Percentiles rank a stretch among this genome's conserved stretches.
Evolutionary conservation across 2,797 vertebrate genomes (phyloP).

Genomic region (Brotula barbata): DNA sequence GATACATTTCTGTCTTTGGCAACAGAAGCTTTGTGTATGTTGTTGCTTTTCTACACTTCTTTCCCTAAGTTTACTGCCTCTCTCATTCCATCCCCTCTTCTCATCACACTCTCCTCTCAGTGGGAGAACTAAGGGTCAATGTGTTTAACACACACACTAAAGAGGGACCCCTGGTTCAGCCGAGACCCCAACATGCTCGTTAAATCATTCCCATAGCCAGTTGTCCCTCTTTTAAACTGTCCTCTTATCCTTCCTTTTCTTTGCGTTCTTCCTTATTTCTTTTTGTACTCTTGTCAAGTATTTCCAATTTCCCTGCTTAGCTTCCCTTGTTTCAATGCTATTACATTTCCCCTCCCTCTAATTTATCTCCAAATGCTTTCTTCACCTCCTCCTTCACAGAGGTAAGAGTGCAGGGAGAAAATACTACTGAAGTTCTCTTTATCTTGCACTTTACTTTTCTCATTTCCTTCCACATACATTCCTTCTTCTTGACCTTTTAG

Average conservation of each 20-base stretch:
- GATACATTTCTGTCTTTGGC: constrained; percentile 4
- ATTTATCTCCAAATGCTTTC: constrained; percentile 10
- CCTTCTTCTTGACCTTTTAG: constrained; percentile 24
- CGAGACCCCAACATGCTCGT: constrained; percentile 60
- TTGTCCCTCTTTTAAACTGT: constrained; percentile 10
- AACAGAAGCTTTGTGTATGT: too few species aligned
- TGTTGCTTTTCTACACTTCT: background rate
- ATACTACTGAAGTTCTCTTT: constrained; percentile 33
- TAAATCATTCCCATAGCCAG: constrained; percentile 58
- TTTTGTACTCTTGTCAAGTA: background rate
- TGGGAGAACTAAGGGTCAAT: constrained; percentile 43
- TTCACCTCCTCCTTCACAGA: constrained; percentile 39
- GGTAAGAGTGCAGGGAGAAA: constrained; percentile 52
- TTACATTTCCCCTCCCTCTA: background rate
- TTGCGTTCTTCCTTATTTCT: background rate
- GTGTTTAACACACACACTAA: constrained; percentile 55
- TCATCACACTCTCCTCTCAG: constrained; percentile 19
- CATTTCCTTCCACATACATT: constrained; percentile 68
- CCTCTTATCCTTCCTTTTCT: background rate
- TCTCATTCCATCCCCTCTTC: background rate
- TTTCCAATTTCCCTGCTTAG: background rate
- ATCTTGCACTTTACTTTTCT: constrained; percentile 55
- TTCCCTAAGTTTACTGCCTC: background rate
- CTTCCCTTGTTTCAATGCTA: background rate
- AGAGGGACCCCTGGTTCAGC: constrained; percentile 50